Evolutionary conservation across 2,113 vertebrate species (phyloP).

Genomic region (Rhabdornis inornatus): DNA sequence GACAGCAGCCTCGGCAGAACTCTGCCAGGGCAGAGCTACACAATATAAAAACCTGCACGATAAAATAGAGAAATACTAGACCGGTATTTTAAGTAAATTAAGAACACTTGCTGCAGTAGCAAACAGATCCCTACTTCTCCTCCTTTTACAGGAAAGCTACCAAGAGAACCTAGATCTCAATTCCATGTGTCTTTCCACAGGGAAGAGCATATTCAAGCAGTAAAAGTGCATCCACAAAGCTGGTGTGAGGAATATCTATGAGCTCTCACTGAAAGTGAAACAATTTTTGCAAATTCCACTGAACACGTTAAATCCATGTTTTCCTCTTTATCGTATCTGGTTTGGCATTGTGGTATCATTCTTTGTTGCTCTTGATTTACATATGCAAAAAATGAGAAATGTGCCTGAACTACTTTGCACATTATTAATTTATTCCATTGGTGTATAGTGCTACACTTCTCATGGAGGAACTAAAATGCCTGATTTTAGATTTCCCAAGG

Average conservation of each 20-base stretch:
- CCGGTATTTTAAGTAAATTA: background rate
- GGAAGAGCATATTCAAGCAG: background rate
- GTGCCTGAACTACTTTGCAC: background rate
- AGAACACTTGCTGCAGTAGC: background rate
- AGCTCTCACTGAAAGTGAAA: background rate
- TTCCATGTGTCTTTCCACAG: background rate
- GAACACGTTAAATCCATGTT: background rate
- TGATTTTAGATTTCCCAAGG: background rate
- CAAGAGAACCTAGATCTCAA: background rate
- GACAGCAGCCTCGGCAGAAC: background rate
- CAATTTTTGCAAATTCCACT: background rate
- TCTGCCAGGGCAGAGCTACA: background rate
- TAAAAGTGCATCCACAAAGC: background rate
- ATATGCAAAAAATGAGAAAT: background rate
- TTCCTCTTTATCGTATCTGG: background rate
- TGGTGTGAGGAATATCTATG: background rate
- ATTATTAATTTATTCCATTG: background rate
- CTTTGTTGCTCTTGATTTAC: background rate
- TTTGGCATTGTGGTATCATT: background rate
- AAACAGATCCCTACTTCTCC: background rate
- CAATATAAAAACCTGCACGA: accelerated
- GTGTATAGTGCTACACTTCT: background rate
- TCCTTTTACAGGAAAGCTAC: background rate
- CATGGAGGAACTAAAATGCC: background rate
- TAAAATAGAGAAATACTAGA: background rate